Conservation (phyloP, 1,140 invertebrate species). For the Geopemphigus sp. region DNA sequence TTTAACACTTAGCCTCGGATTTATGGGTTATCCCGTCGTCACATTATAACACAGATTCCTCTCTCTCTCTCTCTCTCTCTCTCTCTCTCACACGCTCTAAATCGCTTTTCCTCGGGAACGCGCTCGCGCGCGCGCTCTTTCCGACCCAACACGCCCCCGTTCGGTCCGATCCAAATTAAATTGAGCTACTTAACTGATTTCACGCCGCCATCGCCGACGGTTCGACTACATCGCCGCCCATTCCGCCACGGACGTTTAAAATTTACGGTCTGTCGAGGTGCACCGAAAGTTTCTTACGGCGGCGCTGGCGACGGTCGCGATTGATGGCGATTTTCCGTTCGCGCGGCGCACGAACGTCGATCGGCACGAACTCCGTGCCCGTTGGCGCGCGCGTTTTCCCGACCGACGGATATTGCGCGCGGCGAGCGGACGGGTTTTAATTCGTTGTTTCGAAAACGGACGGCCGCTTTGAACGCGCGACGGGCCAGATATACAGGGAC, state of each 20-base stretch:
- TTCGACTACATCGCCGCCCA: no score
- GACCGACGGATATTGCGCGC: not conserved
- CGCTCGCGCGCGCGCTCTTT: not conserved
- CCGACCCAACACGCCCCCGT: conserved; percentile 12
- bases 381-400: no score
- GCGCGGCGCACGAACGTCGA: not conserved
- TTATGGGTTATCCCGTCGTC: conserved; percentile 44
- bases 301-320: not conserved
- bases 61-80: not conserved
- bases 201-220: conserved; percentile 25
- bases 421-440: no score
- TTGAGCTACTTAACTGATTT: conserved; percentile 44
- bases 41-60: conserved; percentile 37
- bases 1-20: conserved; percentile 46
- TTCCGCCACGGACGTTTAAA: no score
- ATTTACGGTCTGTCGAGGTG: conserved; percentile 30
- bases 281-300: conserved; percentile 23
- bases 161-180: conserved; percentile 41
- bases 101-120: no score
- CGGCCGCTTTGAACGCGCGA: not conserved
- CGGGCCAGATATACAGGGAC: not conserved
- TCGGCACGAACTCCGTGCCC: not conserved
- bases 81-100: no score
- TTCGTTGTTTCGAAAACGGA: not conserved
- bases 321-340: conserved; percentile 5